Evolutionary conservation across 2,888 invertebrate species (phyloP), one percentile per base, ranked within the genome.

Genomic region (Parascotia fuliginaria): DNA sequence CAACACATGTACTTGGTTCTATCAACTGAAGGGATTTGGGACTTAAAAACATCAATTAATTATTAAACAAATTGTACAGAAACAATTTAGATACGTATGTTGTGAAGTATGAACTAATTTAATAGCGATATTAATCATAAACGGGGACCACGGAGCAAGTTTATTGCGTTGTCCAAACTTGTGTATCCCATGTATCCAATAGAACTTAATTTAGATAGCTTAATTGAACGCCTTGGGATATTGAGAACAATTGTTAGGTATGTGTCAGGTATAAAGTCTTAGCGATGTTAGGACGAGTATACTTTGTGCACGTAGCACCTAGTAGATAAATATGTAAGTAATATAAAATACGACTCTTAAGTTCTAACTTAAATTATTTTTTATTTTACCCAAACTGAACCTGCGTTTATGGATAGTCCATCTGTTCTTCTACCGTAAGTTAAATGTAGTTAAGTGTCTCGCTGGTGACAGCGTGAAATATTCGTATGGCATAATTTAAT

Each of bases 191-290:
- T 66, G 64, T 69, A 67, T 59, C 62, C 62, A 64, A 66, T 67
- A 64, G 58, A 66, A 65, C 65, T 70, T 70, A 68, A 70, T 73
- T 73, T 67, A 65, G 69, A 73, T 66, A 69, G 70, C 65, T 73
- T 65, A 63, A 64, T 52, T 45, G 47, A 65, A 67, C 62, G 65
- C 67, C 65, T 66, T 61, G 69, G 70, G 64, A 63, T 66, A 72
- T 73, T 58, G 44, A 63, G 54, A 60, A 57, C 60, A 62, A 6
- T 19, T 19, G 5, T 54, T n/a, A n/a, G n/a, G n/a, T 61, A 45
- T 37, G 13, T 57, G 64, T 49, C 56, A 55, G 58, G 47, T 58
- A 52, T 64, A 65, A 67, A 47, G 45, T 65, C 64, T 65, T 62
- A 66, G 53, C 6, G 1, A 36, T 34, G 15, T 40, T 53, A 9